phyloP scores from a whole-genome alignment of 2,113 vertebrate species.

The Leptosomus discolor region DNA sequence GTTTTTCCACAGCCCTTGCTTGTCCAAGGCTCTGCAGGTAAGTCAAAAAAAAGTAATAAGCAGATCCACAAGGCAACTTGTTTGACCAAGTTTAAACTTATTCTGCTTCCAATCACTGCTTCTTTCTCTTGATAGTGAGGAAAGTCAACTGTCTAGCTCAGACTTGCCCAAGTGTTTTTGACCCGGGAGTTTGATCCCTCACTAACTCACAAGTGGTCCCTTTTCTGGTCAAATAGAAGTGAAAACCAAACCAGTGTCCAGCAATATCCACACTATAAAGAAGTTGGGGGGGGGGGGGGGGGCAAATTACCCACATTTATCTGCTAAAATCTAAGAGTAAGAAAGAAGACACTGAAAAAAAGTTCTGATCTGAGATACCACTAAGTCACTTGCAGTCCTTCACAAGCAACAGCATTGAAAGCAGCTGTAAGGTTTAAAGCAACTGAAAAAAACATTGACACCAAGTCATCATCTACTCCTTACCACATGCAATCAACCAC shows the following conservation, averaged over 20 bases:
- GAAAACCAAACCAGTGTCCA: neutral
- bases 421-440: neutral
- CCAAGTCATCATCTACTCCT: neutral
- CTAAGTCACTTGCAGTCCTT: neutral
- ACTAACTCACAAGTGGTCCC: neutral
- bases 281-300: fast-evolving
- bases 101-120: neutral
- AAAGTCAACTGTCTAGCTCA: neutral
- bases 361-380: neutral
- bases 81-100: neutral
- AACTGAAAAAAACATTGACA: neutral
- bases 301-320: neutral
- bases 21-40: neutral
- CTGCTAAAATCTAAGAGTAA: neutral
- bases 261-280: neutral
- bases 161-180: neutral
- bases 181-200: neutral
- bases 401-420: neutral
- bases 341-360: neutral
- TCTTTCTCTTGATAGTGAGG: neutral
- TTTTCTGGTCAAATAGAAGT: neutral
- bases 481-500: neutral
- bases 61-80: neutral
- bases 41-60: neutral
- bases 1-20: neutral